These are phyloP conservation scores for Branchinecta sandiegonensis DNA, from an alignment of 2,888 invertebrate genomes.

Conservation along the genomic window DNA sequence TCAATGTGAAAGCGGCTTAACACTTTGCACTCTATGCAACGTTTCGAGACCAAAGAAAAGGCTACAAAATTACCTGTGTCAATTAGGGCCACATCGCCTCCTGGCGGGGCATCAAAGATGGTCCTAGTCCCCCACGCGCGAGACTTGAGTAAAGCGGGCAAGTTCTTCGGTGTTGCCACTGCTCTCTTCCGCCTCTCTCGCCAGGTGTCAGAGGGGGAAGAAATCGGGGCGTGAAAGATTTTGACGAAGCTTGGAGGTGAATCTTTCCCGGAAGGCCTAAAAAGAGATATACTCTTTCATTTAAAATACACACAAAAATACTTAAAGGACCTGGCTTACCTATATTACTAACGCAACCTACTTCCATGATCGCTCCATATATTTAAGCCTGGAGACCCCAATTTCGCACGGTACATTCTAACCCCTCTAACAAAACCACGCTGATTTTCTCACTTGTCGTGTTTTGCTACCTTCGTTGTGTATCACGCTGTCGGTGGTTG, in stretches of 20 bases:
- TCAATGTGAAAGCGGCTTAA: too few species aligned
- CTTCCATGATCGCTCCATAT: too few species aligned
- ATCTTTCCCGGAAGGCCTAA: slow-evolving; percentile 1
- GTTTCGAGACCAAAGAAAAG: too few species aligned
- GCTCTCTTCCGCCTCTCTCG: background rate
- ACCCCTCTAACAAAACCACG: too few species aligned
- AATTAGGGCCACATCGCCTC: slow-evolving; percentile 1
- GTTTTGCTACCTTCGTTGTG: too few species aligned
- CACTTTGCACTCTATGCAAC: too few species aligned
- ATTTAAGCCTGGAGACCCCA: too few species aligned
- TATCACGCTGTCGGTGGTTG: too few species aligned
- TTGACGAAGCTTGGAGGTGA: slow-evolving; percentile 8
- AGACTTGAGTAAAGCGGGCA: slow-evolving; percentile 7
- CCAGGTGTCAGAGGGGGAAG: slow-evolving; percentile 9
- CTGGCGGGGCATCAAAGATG: slow-evolving; percentile 16
- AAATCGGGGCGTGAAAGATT: slow-evolving; percentile 10
- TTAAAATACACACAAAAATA: background rate
- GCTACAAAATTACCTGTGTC: background rate
- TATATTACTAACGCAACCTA: too few species aligned
- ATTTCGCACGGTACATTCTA: too few species aligned
- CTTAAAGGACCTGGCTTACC: too few species aligned
- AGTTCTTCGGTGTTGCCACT: background rate
- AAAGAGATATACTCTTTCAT: background rate
- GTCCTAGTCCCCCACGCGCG: background rate
- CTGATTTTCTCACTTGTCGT: too few species aligned